Conservation (phyloP, 2,888 invertebrate species). For the Cheilosia impressa region DNA sequence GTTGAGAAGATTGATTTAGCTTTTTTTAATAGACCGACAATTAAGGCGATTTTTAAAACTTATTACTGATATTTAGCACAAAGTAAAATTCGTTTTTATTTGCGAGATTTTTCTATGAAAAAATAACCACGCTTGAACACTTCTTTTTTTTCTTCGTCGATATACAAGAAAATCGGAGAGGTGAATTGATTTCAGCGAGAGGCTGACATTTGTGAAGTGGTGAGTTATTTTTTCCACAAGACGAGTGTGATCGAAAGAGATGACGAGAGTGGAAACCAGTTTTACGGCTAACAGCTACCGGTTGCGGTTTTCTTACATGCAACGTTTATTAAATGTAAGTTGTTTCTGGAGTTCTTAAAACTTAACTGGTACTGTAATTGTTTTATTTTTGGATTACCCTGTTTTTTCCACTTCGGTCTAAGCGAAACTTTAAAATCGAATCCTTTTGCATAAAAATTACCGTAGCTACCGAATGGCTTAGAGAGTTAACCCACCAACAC, state of each 20-base stretch:
- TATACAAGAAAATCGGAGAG: conserved; percentile 75
- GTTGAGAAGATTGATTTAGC: conserved; percentile 40
- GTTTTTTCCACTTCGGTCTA: too few species aligned
- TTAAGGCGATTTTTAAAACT: conserved; percentile 39
- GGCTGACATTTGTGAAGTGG: conserved; percentile 73
- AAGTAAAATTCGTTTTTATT: conserved; percentile 62
- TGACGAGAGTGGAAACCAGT: conserved; percentile 41
- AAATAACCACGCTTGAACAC: conserved; percentile 75
- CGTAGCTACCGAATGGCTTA: too few species aligned
- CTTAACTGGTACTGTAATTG: too few species aligned
- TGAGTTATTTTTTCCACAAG: conserved; percentile 37
- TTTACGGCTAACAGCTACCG: conserved; percentile 61
- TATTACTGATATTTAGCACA: conserved; percentile 41
- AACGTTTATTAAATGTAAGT: background rate
- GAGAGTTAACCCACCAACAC: too few species aligned
- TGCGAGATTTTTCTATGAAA: conserved; percentile 65
- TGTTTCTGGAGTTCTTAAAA: too few species aligned
- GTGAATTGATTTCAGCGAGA: conserved; percentile 73
- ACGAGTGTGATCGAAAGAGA: conserved; percentile 52
- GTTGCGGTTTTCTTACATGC: conserved; percentile 31
- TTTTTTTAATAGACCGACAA: conserved; percentile 35
- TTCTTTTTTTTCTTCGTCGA: conserved; percentile 73
- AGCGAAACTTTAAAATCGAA: too few species aligned
- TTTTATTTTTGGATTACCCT: too few species aligned
- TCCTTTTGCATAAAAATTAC: too few species aligned